phyloP scores from a whole-genome alignment of 2,113 vertebrate genomes.

The human region DNA sequence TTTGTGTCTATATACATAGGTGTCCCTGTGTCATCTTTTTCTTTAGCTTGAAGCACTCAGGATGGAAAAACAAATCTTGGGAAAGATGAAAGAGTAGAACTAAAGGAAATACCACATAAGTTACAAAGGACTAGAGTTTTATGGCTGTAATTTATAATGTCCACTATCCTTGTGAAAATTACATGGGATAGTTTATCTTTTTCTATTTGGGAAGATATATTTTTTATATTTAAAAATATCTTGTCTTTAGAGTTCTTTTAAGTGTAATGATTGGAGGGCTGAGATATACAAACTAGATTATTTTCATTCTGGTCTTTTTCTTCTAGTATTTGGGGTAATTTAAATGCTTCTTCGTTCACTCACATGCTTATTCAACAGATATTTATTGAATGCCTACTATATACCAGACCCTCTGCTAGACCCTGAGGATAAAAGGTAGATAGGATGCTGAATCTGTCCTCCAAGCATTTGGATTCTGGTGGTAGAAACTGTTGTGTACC shows the following conservation, averaged over 20 bases:
- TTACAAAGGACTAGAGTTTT: slow-evolving; percentile 25
- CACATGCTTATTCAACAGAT: background rate
- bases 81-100: background rate
- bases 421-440: background rate
- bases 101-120: background rate
- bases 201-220: slow-evolving; percentile 38
- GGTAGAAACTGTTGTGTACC: background rate
- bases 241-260: slow-evolving; percentile 40
- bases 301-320: background rate
- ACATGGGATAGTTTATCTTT: slow-evolving; percentile 29
- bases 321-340: background rate
- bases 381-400: background rate
- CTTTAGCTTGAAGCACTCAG: background rate
- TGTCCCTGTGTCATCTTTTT: background rate
- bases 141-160: background rate
- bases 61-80: background rate
- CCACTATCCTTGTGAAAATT: slow-evolving; percentile 16
- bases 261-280: background rate
- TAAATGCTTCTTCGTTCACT: background rate
- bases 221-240: slow-evolving; percentile 61
- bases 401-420: background rate
- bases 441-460: background rate
- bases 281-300: background rate
- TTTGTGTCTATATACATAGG: background rate
- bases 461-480: background rate